Conservation (phyloP, 2,113 vertebrate genomes). For the Carlito syrichta region DNA sequence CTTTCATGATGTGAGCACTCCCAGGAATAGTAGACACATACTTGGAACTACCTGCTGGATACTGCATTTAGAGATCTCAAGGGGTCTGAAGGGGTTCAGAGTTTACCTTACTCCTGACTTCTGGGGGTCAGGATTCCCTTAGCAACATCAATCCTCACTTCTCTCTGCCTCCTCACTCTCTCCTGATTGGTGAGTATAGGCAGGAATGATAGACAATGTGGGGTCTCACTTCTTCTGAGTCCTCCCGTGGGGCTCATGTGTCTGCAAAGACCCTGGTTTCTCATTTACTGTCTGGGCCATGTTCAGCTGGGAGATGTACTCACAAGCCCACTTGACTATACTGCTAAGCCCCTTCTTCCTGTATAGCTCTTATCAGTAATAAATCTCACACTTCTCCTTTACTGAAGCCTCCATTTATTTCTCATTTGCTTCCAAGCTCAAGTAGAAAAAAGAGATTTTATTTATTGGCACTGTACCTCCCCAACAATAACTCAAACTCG, state of each 20-base stretch:
- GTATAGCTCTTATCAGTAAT: accelerated
- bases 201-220: accelerated
- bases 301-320: accelerated
- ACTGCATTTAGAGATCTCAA: accelerated
- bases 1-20: accelerated
- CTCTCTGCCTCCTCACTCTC: no score
- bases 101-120: not conserved
- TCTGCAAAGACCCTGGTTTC: not conserved
- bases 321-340: accelerated
- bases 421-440: not conserved
- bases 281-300: not conserved
- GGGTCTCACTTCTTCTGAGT: not conserved
- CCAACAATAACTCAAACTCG: not conserved
- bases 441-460: not conserved
- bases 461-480: not conserved
- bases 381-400: accelerated
- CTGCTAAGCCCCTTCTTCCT: not conserved
- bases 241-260: no score
- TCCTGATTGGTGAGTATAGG: not conserved
- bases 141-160: accelerated
- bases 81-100: not conserved
- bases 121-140: no score
- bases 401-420: not conserved
- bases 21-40: accelerated
- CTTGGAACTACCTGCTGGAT: not conserved